Evolutionary conservation across 1,140 invertebrate species (phyloP).

Genomic region (Drosophila setifemur): DNA sequence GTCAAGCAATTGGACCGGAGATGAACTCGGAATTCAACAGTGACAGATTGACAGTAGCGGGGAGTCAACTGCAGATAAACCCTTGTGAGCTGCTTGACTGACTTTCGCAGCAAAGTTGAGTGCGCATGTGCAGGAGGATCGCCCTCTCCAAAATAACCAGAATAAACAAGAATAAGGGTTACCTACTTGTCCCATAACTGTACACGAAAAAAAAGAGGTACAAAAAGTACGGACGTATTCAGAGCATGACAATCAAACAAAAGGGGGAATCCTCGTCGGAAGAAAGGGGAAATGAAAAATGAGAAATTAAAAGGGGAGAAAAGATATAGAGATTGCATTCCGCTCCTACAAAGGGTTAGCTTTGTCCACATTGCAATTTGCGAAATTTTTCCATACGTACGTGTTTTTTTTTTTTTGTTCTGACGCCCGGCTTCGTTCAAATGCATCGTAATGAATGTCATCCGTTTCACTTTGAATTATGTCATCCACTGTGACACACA

Average conservation of each 20-base stretch:
- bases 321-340: slow-evolving; percentile 4
- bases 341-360: slow-evolving; percentile 34
- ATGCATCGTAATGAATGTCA: slow-evolving; percentile 78
- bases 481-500: slow-evolving; percentile 63
- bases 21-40: slow-evolving; percentile 7
- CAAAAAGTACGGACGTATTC: slow-evolving; percentile 34
- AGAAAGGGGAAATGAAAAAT: background rate
- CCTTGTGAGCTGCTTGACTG: slow-evolving; percentile 16
- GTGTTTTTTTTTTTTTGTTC: background rate
- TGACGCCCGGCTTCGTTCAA: slow-evolving; percentile 20
- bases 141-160: slow-evolving; percentile 4
- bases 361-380: slow-evolving; percentile 49
- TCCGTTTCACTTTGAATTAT: slow-evolving; percentile 78
- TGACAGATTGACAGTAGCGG: slow-evolving; percentile 2
- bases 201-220: slow-evolving; percentile 11
- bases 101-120: slow-evolving; percentile 16
- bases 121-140: slow-evolving; percentile 43
- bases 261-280: slow-evolving; percentile 6
- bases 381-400: slow-evolving; percentile 30
- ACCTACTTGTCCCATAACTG: slow-evolving; percentile 32
- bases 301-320: background rate
- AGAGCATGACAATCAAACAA: slow-evolving; percentile 52
- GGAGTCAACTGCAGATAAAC: slow-evolving; percentile 12
- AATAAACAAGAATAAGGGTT: too few species aligned
- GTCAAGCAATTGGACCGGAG: slow-evolving; percentile 24